Conservation (phyloP, 2,113 vertebrate species). For the Empidonax alnorum region DNA sequence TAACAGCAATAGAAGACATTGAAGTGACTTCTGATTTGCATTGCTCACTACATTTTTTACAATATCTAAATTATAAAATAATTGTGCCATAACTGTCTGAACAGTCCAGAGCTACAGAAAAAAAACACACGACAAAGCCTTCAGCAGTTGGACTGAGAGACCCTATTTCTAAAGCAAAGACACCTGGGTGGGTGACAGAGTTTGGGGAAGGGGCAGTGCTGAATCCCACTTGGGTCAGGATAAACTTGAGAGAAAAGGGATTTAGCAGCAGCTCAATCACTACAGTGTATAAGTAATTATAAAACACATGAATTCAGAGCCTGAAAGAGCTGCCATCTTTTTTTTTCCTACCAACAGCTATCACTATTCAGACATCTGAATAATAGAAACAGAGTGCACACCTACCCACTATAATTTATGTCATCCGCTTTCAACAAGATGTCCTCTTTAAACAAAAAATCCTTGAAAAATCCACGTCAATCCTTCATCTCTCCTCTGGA, state of each 20-base stretch:
- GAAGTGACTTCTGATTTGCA: neutral
- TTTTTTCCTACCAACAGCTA: neutral
- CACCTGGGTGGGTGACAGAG: neutral
- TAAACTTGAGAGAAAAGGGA: neutral
- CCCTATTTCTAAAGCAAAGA: neutral
- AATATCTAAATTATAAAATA: neutral
- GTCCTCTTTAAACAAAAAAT: neutral
- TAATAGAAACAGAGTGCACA: conserved; percentile 7
- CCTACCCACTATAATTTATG: neutral
- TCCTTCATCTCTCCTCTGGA: conserved; percentile 37
- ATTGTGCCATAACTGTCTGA: neutral
- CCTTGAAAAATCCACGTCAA: neutral
- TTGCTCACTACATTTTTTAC: neutral
- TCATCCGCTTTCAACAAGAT: conserved; percentile 29
- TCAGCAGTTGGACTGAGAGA: neutral
- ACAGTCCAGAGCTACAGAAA: neutral
- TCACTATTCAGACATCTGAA: neutral
- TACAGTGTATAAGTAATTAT: neutral
- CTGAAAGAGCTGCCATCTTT: neutral
- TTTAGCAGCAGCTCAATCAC: neutral
- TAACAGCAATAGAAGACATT: neutral
- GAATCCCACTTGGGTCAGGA: neutral
- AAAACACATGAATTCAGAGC: neutral
- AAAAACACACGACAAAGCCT: neutral
- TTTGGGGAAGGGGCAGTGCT: neutral